Conservation (phyloP, 2,888 invertebrate species). For the Lordiphosa fenestrarum region DNA sequence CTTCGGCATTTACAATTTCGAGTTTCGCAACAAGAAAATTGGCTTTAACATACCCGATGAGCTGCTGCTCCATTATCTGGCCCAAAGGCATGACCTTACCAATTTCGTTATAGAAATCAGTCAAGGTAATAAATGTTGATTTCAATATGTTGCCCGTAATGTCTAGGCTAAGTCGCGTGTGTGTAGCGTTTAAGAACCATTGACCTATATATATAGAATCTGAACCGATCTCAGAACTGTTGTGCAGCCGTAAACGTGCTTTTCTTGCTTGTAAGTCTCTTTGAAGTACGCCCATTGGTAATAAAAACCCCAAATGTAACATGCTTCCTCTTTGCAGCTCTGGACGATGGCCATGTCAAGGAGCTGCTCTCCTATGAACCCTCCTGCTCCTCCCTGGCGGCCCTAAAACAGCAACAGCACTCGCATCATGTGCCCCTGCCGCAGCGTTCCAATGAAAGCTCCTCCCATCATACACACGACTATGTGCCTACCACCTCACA, state of each 20-base stretch:
- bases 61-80: slow-evolving; percentile 75
- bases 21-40: slow-evolving; percentile 78
- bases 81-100: slow-evolving; percentile 77
- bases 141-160: neutral
- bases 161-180: slow-evolving; percentile 49
- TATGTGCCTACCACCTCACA: slow-evolving; percentile 42
- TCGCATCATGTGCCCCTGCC: slow-evolving; percentile 63
- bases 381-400: slow-evolving; percentile 53
- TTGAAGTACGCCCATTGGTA: slow-evolving; percentile 64
- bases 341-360: slow-evolving; percentile 66
- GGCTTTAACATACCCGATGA: slow-evolving; percentile 79
- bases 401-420: slow-evolving; percentile 49
- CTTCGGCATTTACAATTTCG: slow-evolving; percentile 75
- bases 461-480: slow-evolving; percentile 49
- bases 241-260: slow-evolving; percentile 59
- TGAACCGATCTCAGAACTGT: slow-evolving; percentile 28
- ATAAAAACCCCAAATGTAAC: slow-evolving; percentile 76
- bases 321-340: slow-evolving; percentile 62
- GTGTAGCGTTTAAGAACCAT: slow-evolving; percentile 56
- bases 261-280: slow-evolving; percentile 76
- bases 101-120: slow-evolving; percentile 79
- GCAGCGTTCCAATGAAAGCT: slow-evolving; percentile 65
- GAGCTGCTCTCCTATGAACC: slow-evolving; percentile 69
- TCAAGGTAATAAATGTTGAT: slow-evolving; percentile 67
- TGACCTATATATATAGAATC: slow-evolving; percentile 18